Base-by-base conservation (phyloP, 1,140 invertebrate genomes). In the Andricus grossulariae region DNA sequence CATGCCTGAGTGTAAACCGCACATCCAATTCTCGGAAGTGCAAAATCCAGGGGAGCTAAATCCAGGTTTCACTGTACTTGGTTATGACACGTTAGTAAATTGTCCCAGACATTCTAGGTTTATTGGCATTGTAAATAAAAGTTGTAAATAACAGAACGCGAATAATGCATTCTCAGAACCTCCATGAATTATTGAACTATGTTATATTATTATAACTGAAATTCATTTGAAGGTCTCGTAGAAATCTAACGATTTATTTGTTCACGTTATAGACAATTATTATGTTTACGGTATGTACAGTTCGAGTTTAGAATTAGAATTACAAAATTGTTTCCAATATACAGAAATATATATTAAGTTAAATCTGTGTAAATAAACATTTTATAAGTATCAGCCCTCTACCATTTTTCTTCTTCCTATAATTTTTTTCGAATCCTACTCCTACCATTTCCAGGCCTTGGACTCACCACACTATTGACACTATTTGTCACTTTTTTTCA, bases 291-390 rank as follows among this genome's bases (percentile, higher is more conserved):
- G 81, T 85, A 84, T 87, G 85, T 87, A 87, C 86, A 86, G 84
- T 84, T 84, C 39, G 79, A 83, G 39, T 87, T 85, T 81, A 60
- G 75, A 50, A 85, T 83, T 86, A 76, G 73, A 80, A 82, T 66
- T 50, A 54, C 19, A 54, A 18, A 71, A 80, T 85, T 85, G 82
- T 87, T 86, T 85, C 78, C 39, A 75, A 78, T 25, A 32, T 49
- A 52, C 74, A 73, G 52, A 76, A 76, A 75, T 71, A 77, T 83
- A 84, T 83, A 75, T 66, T 86, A 73, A 85, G 83, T 86, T 86
- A 84, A 80, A 87, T 76, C 79, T 82, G 78, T 87, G 84, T 87
- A 85, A 87, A 86, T 87, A 87, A 87, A 87, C 86, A 86, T 87
- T 87, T 87, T 87, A 84, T 86, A 87, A 87, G 83, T 86, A 84